Evolutionary conservation across 2,888 invertebrate species (phyloP), one percentile per base, ranked within the genome.

Genomic region (Lithophane socia): DNA sequence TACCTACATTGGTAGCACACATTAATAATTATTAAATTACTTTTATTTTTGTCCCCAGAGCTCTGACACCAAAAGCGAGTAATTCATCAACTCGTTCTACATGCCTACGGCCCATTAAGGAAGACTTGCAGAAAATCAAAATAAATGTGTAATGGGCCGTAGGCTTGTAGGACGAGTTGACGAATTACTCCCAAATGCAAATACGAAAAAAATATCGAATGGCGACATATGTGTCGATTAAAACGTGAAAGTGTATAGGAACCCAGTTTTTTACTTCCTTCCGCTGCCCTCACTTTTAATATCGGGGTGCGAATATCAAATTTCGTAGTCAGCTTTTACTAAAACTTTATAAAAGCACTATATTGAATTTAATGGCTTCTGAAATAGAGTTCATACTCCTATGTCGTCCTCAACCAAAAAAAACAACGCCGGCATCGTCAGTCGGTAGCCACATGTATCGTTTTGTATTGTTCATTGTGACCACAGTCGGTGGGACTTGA

Each of bases 361-460:
- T 84, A 85, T 64, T 83, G 42, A 73, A 75, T 88, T 72, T 72
- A 92, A 90, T 44, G 0, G 0, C 0, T 0, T 44, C 18, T 0
- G 0, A 0, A 0, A 75, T 93, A 92, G 73, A 85, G 90, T 87
- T 85, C 64, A 91, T 71, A 87, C 68, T 92, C 2, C 77, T 8
- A 82, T 89, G 84, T 42, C 24, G 37, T 60, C 21, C 24, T 44
- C 49, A 72, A 56, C 75, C 80, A 91, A 92, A 91, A 92, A 91
- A 83, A 77, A 80, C 74, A 79, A 86, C 88, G 85, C 90, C 89
- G 88, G 90, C 89, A 91, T 92, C 92, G 94, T 90, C 96, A 93
- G 94, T 93, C 96, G 95, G 95, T 95, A 94, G 96, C 96, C 96
- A 96, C 95, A 96, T 96, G 96, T 95, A 94, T 91, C 89, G 89